Evolutionary conservation across 2,113 vertebrate genomes (phyloP), one percentile per base, ranked within the genome.

Genomic region (Gymnorhina tibicen): DNA sequence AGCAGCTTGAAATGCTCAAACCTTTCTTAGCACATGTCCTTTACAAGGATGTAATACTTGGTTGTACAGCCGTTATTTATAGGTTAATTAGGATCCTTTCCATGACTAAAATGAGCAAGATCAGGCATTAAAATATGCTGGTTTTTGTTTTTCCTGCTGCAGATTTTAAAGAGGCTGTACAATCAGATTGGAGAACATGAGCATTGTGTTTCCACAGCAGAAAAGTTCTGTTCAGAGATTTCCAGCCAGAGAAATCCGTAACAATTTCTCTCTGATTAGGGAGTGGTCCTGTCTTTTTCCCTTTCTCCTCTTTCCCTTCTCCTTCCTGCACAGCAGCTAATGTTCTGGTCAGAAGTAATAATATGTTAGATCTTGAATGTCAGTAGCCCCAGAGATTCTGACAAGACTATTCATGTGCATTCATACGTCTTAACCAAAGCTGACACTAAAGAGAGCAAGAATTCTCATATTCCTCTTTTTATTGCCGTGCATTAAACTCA

Each of bases 381-480:
- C 92, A 90, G 95, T 80, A 94, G 92, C 92, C 95, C 79, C 82
- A 44, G 83, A 95, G 93, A 91, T 95, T 90, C 93, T 95, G 93
- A 93, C 87, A 93, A 88, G 95, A 86, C 92, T 94, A 91, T 96
- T 96, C 95, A 92, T 96, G 92, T 96, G 95, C 92, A 94, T 95
- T 94, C 96, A 90, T 84, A 96, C 5, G 22, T 93, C 93, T 95
- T 96, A 96, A 96, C 60, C 88, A 90, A 93, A 97, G 92, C 95
- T 96, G 95, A 96, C 96, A 96, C 93, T 93, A 86, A 96, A 96
- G 93, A 95, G 87, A 94, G 64, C 44, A 90, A 96, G 95, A 95
- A 95, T 92, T 78, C 95, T 95, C 79, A 89, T 96, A 92, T 96
- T 96, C 93, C 69, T 92, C 88, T 87, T 95, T 93, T 96, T 96